Percentiles rank a stretch among this genome's conserved stretches.
These are phyloP conservation scores for Dipodomys spectabilis DNA, from an alignment of 2,113 vertebrate genomes.

Conservation along the genomic window DNA sequence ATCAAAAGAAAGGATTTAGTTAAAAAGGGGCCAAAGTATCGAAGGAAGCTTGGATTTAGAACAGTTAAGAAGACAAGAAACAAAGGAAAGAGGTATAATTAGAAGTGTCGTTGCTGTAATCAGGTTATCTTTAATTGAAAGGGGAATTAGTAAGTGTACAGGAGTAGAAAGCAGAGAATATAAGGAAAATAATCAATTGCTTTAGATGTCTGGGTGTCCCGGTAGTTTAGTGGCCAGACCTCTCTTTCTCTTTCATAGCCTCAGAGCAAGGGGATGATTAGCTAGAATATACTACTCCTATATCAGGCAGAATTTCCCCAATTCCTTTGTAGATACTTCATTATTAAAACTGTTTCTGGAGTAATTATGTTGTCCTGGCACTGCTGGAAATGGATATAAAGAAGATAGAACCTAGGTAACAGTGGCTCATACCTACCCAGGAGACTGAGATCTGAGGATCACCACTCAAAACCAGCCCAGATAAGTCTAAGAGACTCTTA, in stretches of 20 bases:
- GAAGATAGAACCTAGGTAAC: background rate
- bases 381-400: background rate
- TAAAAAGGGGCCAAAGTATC: background rate
- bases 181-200: background rate
- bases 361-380: background rate
- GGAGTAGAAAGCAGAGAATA: background rate
- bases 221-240: background rate
- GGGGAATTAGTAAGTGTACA: background rate
- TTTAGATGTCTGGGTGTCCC: background rate
- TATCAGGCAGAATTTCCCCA: background rate
- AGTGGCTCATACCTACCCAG: too few relatives aligned
- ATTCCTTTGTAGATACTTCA: background rate
- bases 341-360: background rate
- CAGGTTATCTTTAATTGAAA: background rate
- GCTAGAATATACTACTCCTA: background rate
- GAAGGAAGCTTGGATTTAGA: background rate
- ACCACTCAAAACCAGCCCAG: too few relatives aligned
- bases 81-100: background rate
- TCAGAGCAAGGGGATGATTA: background rate
- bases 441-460: too few relatives aligned
- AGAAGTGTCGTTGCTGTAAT: background rate
- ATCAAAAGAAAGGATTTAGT: background rate
- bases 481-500: too few relatives aligned
- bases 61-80: background rate
- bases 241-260: background rate